Base-by-base conservation (phyloP, 2,888 invertebrate genomes). In the Rosalia funebris region DNA sequence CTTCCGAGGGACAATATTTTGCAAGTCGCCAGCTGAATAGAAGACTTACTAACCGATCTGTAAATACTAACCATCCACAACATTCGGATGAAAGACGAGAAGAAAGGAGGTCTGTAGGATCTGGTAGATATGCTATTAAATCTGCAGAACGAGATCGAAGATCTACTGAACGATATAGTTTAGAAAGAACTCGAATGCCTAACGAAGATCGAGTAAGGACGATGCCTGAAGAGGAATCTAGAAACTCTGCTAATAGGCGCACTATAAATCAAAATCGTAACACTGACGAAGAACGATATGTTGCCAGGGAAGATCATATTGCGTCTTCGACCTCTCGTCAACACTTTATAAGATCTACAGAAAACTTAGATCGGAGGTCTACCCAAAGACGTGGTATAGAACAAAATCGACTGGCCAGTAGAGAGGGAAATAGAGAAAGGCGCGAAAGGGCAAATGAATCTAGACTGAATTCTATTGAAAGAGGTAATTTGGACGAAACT, bases 1-100 rank as follows among this genome's bases (percentile, higher is more conserved):
- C 25, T 25, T n/a, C n/a, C n/a, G n/a, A n/a, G n/a, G n/a, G n/a
- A n/a, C n/a, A n/a, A n/a, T n/a, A n/a, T n/a, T n/a, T n/a, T n/a
- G n/a, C n/a, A n/a, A n/a, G n/a, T n/a, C n/a, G n/a, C n/a, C n/a
- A n/a, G 25, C 25, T 5, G 3, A 25, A 25, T 5, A 3, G 25
- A 5, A 25, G 25, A 25, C 3, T 25, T 25, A 25, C 9, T 25
- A 9, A 25, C 9, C 4, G 25, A 25, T 9, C 25, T 25, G 9
- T 9, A 25, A 9, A 25, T 25, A 9, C 9, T 25, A 9, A 25
- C 25, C 25, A 3, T 5, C 3, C 9, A 25, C 25, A 42, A 25
- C 42, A 17, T 42, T 42, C 9, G 44, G 47, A 16, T 34, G 47
- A 47, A 25, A 11, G 9, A 5, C 31, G 10, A 15, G 15, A 25